Conservation (phyloP, 2,797 vertebrate species). For the Australoheros facetus region DNA sequence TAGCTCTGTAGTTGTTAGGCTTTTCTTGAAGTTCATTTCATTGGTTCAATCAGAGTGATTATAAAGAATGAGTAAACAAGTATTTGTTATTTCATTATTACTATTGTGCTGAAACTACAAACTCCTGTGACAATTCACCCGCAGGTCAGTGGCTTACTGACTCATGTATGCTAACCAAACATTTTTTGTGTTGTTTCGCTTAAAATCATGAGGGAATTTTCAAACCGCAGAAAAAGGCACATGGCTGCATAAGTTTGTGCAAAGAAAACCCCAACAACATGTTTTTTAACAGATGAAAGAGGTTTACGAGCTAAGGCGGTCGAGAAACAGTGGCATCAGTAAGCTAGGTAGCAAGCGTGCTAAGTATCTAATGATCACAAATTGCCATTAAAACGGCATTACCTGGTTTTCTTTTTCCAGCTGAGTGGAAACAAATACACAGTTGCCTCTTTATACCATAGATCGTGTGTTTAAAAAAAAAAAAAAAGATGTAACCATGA, state of each 20-base stretch:
- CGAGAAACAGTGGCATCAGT: neutral
- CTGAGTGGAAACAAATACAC: neutral
- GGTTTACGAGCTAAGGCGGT: neutral
- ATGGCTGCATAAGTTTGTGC: neutral
- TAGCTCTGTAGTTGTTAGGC: too few species aligned
- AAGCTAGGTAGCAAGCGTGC: neutral
- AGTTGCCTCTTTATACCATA: neutral
- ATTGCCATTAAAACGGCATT: neutral
- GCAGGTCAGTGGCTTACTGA: too few species aligned
- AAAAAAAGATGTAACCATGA: fast-evolving
- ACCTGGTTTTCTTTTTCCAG: neutral
- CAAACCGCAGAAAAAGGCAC: neutral
- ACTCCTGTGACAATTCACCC: fast-evolving
- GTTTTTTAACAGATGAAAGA: fast-evolving
- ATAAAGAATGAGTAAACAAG: neutral
- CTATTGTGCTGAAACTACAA: neutral
- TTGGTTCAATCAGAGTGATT: neutral
- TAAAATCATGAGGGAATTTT: neutral
- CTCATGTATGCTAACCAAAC: too few species aligned
- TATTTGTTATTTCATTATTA: neutral
- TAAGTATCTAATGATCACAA: fast-evolving
- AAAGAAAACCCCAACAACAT: neutral
- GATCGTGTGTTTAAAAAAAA: neutral
- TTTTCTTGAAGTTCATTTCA: neutral
- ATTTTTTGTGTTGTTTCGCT: neutral